Percentiles rank a stretch among this genome's conserved stretches.
These are phyloP conservation scores for Dermochelys coriacea DNA, from an alignment of 2,797 vertebrate species.

Conservation along the genomic window DNA sequence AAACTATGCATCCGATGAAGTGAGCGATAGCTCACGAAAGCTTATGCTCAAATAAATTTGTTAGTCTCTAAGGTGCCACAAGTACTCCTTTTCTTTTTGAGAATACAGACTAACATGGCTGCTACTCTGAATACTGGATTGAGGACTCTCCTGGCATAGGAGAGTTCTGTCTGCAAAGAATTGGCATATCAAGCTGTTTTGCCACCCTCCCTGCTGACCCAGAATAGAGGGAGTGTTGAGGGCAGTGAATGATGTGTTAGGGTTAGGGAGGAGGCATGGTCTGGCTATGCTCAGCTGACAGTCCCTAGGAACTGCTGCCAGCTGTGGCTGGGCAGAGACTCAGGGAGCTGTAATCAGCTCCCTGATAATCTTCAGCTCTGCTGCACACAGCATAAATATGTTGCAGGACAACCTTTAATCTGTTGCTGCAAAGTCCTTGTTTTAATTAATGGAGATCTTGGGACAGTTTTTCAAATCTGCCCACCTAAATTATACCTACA, in stretches of 20 bases:
- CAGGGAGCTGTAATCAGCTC: not conserved
- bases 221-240: not conserved
- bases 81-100: no score
- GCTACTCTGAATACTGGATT: not conserved
- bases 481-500: accelerated
- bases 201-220: not conserved
- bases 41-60: no score
- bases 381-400: accelerated
- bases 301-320: not conserved
- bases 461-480: accelerated
- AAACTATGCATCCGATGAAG: no score
- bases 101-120: no score
- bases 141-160: not conserved
- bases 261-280: accelerated
- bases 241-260: accelerated
- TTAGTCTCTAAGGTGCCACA: no score
- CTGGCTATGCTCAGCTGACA: not conserved
- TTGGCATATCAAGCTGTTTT: not conserved
- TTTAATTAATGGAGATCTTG: not conserved
- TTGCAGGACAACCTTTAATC: accelerated
- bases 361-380: no score
- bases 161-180: not conserved
- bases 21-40: no score
- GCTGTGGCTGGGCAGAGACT: not conserved
- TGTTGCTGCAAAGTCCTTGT: accelerated